A percentile compares a stretch with the other conserved stretches of the same genome.
Conservation (phyloP, 2,797 vertebrate genomes). For the Malurus splendens region DNA sequence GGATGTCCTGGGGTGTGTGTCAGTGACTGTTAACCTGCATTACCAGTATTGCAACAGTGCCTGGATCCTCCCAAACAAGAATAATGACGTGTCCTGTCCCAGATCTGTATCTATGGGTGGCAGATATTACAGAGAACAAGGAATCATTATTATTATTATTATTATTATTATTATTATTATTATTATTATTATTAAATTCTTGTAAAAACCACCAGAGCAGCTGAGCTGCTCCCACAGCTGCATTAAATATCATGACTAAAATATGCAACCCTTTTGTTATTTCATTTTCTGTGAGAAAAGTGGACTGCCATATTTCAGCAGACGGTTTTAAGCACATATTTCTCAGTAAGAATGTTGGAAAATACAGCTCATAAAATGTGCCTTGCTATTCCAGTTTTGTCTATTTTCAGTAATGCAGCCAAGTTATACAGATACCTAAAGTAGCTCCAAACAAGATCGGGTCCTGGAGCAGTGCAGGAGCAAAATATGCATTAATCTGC, state of each 20-base stretch:
- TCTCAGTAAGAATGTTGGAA: background rate
- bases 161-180: background rate
- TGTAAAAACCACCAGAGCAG: background rate
- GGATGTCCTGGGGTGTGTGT: background rate
- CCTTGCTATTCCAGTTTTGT: slow-evolving; percentile 10
- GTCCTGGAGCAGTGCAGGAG: background rate
- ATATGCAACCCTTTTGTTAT: slow-evolving; percentile 11
- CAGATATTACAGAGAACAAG: background rate
- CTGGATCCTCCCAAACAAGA: background rate
- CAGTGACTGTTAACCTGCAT: background rate
- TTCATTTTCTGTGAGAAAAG: slow-evolving; percentile 6
- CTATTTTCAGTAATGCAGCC: background rate
- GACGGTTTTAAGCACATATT: background rate
- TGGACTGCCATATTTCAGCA: background rate
- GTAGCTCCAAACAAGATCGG: background rate
- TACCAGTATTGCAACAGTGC: slow-evolving; percentile 9
- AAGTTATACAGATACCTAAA: background rate
- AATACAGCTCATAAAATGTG: background rate
- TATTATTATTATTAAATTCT: background rate
- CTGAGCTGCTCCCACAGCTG: slow-evolving; percentile 18
- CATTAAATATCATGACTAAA: slow-evolving; percentile 6
- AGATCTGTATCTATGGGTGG: background rate
- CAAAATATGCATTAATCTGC: background rate
- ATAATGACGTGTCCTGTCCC: background rate
- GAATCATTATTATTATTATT: background rate